Conservation (phyloP, 2,113 vertebrate species). For the Bufo bufo region DNA sequence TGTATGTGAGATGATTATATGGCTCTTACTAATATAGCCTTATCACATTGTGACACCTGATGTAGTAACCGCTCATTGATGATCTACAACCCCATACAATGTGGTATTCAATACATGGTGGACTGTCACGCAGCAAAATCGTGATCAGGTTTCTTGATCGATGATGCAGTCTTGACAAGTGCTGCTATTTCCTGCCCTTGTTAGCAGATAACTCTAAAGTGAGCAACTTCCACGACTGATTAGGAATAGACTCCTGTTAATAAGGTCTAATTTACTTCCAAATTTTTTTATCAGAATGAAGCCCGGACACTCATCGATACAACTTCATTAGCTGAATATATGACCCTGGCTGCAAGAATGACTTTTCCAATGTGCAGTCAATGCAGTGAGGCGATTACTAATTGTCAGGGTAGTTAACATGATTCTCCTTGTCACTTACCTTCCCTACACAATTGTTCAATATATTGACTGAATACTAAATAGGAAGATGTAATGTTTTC, state of each 20-base stretch:
- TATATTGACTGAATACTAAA: constrained; percentile 49
- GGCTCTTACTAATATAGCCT: too few species aligned
- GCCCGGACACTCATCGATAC: neutral
- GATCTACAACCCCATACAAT: neutral
- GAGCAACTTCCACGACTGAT: neutral
- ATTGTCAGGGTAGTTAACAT: constrained; percentile 46
- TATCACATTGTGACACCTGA: too few species aligned
- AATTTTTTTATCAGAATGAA: neutral
- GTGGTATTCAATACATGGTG: neutral
- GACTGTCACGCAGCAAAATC: neutral
- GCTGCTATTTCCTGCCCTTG: neutral
- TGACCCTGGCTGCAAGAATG: neutral
- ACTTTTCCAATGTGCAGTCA: constrained; percentile 14
- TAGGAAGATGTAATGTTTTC: constrained; percentile 27
- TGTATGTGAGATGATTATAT: too few species aligned
- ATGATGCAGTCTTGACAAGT: neutral
- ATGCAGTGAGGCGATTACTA: constrained; percentile 29
- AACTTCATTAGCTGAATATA: constrained; percentile 27
- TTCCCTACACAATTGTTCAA: constrained; percentile 9
- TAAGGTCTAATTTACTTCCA: constrained; percentile 1
- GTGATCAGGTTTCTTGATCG: neutral
- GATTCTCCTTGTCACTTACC: constrained; percentile 32
- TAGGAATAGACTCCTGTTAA: neutral
- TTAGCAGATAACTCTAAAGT: neutral
- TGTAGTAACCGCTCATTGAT: too few species aligned